Conservation (phyloP, 2,888 invertebrate genomes). For the Pheosia tremula region DNA sequence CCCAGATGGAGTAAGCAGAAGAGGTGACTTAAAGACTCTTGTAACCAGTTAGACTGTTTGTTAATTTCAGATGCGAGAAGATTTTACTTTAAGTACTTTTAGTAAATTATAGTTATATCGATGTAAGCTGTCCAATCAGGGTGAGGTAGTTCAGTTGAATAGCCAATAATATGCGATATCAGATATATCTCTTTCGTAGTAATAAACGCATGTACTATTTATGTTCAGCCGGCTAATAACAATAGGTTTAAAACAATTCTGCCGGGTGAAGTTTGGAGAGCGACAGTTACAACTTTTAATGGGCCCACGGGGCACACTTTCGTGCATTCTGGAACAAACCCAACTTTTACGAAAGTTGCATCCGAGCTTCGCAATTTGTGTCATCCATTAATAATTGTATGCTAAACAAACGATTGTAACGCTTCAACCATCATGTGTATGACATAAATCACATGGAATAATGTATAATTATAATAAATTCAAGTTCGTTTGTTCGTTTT, state of each 20-base stretch:
- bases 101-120: no score
- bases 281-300: conserved; percentile 68
- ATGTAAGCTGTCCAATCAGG: no score
- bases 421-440: no score
- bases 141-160: no score
- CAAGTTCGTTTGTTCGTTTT: no score
- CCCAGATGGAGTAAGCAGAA: neutral
- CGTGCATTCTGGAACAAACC: conserved; percentile 56
- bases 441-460: no score
- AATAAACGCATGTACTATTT: conserved; percentile 41
- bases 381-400: conserved; percentile 21
- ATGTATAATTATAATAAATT: no score
- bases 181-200: conserved; percentile 5
- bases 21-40: neutral
- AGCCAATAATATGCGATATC: neutral
- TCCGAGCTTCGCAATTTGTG: conserved; percentile 23
- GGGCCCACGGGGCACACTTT: conserved; percentile 61
- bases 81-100: no score
- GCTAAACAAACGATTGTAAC: neutral
- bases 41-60: no score
- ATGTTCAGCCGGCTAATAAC: conserved; percentile 55
- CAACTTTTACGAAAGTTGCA: conserved; percentile 43
- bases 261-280: conserved; percentile 47
- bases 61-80: no score
- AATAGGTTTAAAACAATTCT: conserved; percentile 50